Evolutionary conservation across 2,888 invertebrate genomes (phyloP).

Genomic region (Phyto melanocephala): DNA sequence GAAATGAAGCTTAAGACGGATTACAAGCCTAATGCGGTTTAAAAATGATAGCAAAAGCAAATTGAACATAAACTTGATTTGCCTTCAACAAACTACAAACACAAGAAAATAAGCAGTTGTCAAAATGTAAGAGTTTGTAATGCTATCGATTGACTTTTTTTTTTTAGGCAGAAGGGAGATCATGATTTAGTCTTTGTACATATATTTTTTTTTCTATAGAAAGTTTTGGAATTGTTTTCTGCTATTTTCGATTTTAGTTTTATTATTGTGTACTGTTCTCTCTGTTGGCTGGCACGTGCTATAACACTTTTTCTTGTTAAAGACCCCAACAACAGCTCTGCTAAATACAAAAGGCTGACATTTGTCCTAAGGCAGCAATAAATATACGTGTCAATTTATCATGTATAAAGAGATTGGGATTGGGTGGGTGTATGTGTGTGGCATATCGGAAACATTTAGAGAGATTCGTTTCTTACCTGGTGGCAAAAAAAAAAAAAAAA

Average conservation of each 20-base stretch:
- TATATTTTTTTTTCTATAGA: background rate
- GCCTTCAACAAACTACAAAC: background rate
- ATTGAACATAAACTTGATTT: background rate
- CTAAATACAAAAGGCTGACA: constrained; percentile 66
- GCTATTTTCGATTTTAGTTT: background rate
- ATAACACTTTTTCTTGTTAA: constrained; percentile 52
- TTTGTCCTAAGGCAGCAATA: constrained; percentile 74
- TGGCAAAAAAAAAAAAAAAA: constrained; percentile 2
- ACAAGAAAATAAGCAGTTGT: constrained; percentile 18
- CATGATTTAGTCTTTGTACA: background rate
- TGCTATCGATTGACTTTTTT: constrained; percentile 43
- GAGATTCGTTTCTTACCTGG: constrained; percentile 30
- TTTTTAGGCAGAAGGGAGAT: background rate
- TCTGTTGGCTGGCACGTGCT: constrained; percentile 46
- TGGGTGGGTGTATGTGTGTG: background rate
- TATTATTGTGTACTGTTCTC: background rate
- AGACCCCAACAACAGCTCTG: background rate
- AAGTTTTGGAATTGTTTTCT: background rate
- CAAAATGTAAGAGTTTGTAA: constrained; percentile 12
- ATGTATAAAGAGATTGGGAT: constrained; percentile 66
- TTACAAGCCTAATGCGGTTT: constrained; percentile 42
- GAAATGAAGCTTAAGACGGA: constrained; percentile 44
- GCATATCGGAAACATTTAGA: constrained; percentile 28
- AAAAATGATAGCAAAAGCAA: constrained; percentile 19
- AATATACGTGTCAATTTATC: constrained; percentile 75